Conservation (phyloP, 1,140 invertebrate species). For the Hyles vespertilio region DNA sequence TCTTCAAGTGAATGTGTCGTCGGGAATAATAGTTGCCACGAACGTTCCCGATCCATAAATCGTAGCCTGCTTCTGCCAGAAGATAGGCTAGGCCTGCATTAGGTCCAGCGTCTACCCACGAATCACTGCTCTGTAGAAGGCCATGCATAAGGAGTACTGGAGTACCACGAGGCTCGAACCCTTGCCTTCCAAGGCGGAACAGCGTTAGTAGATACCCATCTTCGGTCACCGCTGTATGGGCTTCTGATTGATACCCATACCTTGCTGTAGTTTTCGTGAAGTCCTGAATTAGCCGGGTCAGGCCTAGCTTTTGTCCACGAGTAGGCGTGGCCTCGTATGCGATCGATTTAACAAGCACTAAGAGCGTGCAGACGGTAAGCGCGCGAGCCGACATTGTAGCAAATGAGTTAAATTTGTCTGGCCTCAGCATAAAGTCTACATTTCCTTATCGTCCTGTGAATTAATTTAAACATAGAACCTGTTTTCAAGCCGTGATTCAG, state of each 20-base stretch:
- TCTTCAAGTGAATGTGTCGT: background rate
- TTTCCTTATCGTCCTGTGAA: too few relatives aligned
- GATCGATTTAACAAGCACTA: too few relatives aligned
- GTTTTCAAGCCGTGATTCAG: too few relatives aligned
- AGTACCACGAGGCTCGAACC: too few relatives aligned
- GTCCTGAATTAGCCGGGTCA: too few relatives aligned
- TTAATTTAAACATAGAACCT: too few relatives aligned
- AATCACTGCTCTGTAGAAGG: slow-evolving; percentile 1
- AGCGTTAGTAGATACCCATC: slow-evolving; percentile 80
- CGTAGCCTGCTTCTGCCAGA: background rate
- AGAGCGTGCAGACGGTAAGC: too few relatives aligned
- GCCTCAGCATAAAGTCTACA: too few relatives aligned
- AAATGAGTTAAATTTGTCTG: too few relatives aligned
- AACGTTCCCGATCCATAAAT: slow-evolving; percentile 2
- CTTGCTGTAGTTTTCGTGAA: slow-evolving; percentile 22
- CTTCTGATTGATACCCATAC: slow-evolving; percentile 45
- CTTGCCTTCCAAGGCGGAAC: background rate
- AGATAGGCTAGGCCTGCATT: background rate
- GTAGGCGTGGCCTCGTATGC: too few relatives aligned
- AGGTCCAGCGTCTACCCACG: slow-evolving; percentile 1
- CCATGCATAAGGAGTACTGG: background rate
- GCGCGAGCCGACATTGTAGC: too few relatives aligned
- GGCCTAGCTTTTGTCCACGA: too few relatives aligned
- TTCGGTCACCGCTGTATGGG: slow-evolving; percentile 62
- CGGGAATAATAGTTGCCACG: background rate